Base-by-base conservation (phyloP, 92 coral and sea anemone species). In the Parazoanthus atlanticus region DNA sequence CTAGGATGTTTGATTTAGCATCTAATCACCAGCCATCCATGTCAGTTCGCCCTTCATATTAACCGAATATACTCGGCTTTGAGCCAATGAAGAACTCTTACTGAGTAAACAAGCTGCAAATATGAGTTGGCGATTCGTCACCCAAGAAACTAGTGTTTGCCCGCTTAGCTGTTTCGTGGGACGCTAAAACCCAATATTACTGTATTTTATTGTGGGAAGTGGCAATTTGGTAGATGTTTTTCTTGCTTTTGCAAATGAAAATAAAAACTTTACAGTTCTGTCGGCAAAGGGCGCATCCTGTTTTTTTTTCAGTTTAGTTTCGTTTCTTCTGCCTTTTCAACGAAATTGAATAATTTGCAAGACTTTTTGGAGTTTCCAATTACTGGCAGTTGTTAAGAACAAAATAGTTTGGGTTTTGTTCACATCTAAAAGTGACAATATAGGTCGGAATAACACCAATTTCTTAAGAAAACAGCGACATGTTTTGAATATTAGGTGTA, bases 1-100 rank as follows among this genome's bases (percentile, higher is more conserved):
- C 90, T 92, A 91, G 93, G 96, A 89, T 93, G 98, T 95, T 95
- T 95, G 98, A 82, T 86, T 90, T 95, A 89, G 78, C 69, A 89
- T 91, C 84, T 93, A 92, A 95, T 95, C 98, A 91, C 91, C 93
- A 71, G 92, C 89, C 91, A 91, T 79, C 81, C 82, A 84, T 91
- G 98, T 89, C 93, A 91, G 96, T 89, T 88, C 89, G 70, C 81
- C 91, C 89, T 93, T 93, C 91, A 91, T 92, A 90, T 38, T 93
- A 86, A 90, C 94, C 93, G 91, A 95, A 93, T 93, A 36, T 95
- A 93, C 92, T 89, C 93, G 77, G 89, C 85, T 84, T 72, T 83
- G 87, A 46, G 88, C 90, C 93, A 93, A 90, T 90, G 88, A 88
- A 88, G 52, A 66, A 74, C 93, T 46, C 40, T 81, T 72, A 72